These are phyloP conservation scores for Gobio gobio DNA, from an alignment of 2,113 vertebrate species.

Conservation along the genomic window DNA sequence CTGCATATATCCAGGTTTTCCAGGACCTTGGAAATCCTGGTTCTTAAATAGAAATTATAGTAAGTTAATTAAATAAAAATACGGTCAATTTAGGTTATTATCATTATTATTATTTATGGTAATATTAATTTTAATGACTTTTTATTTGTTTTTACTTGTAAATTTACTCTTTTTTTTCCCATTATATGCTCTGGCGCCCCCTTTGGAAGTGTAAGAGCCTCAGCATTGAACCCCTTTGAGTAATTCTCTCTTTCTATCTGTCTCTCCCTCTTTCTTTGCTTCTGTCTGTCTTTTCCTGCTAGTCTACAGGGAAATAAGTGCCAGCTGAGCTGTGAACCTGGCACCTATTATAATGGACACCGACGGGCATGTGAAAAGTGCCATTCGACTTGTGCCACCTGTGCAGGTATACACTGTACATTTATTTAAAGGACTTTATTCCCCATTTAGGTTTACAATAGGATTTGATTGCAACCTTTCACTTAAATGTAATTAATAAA, in stretches of 20 bases:
- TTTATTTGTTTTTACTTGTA: neutral
- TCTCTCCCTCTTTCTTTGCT: neutral
- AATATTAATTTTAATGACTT: too few relatives aligned
- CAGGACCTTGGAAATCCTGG: neutral
- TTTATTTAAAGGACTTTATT: neutral
- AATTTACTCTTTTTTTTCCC: neutral
- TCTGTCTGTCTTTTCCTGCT: constrained; percentile 26
- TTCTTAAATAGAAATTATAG: neutral
- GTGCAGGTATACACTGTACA: constrained; percentile 81
- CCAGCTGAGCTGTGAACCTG: constrained; percentile 85
- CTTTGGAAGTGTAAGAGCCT: neutral
- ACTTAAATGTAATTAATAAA: neutral
- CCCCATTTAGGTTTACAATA: neutral
- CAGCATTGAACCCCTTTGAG: neutral
- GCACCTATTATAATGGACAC: constrained; percentile 89
- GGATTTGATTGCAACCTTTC: neutral
- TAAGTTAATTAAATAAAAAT: neutral
- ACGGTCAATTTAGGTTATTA: too few relatives aligned
- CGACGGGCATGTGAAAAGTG: constrained; percentile 87
- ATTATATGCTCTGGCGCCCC: neutral
- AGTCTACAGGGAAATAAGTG: constrained; percentile 91
- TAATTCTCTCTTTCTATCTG: neutral
- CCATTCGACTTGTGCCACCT: constrained; percentile 90
- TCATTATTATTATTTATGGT: too few relatives aligned
- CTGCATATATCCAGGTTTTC: neutral